Evolutionary conservation across 1,140 invertebrate genomes (phyloP).

Genomic region (Plectrocnemia conspersa): DNA sequence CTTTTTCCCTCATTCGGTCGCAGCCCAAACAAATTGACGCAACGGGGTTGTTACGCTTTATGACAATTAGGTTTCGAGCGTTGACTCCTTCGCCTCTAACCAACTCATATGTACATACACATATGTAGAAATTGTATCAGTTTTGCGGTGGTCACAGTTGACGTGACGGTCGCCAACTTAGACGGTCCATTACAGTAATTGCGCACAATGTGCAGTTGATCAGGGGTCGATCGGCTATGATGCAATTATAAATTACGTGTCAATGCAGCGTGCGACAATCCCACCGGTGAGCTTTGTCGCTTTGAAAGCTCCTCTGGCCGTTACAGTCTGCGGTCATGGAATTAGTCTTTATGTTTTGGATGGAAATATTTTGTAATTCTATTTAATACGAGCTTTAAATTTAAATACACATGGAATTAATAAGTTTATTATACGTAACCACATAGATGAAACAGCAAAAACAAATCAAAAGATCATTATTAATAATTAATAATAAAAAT

Average conservation of each 20-base stretch:
- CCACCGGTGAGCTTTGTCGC: constrained; percentile 22
- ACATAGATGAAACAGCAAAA: no score
- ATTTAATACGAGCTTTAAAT: no score
- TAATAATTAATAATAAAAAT: no score
- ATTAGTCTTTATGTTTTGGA: no score
- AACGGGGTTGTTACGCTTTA: constrained; percentile 32
- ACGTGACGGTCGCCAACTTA: background rate
- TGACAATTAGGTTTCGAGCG: constrained; percentile 32
- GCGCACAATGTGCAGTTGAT: constrained; percentile 16
- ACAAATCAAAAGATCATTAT: no score
- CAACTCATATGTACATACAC: constrained; percentile 5
- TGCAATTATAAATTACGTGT: constrained; percentile 36
- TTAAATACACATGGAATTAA: no score
- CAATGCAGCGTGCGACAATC: constrained; percentile 29
- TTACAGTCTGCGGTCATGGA: background rate
- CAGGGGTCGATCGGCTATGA: constrained; percentile 20
- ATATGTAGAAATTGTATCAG: constrained; percentile 2
- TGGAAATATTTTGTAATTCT: no score
- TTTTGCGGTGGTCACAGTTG: background rate
- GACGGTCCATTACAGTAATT: constrained; percentile 17
- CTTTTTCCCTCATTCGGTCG: constrained; percentile 25
- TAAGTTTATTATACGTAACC: no score
- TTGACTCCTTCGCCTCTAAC: background rate
- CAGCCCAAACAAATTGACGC: constrained; percentile 30
- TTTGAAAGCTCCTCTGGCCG: constrained; percentile 1